phyloP scores from a whole-genome alignment of 2,797 vertebrate genomes.

The Dromococcyx pavoninus region DNA sequence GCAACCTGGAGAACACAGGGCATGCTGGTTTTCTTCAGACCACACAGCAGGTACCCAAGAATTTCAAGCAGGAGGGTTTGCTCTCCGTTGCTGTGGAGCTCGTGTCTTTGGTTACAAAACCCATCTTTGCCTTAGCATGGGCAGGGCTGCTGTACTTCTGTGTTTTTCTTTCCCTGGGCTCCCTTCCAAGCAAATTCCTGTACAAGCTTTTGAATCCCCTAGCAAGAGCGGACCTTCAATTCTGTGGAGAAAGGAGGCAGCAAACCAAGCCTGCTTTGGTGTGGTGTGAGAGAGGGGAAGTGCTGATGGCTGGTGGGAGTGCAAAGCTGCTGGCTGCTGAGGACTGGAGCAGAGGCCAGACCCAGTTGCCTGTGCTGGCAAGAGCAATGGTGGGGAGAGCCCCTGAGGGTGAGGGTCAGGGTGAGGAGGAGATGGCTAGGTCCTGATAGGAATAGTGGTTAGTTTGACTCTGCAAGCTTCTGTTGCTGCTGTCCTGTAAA shows the following conservation, averaged over 20 bases:
- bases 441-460: neutral
- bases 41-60: neutral
- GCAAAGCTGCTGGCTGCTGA: neutral
- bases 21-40: neutral
- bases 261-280: fast-evolving
- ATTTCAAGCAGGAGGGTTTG: neutral
- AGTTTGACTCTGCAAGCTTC: neutral
- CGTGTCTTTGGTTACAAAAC: neutral
- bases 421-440: neutral
- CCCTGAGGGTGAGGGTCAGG: neutral
- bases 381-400: neutral
- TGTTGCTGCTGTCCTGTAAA: neutral
- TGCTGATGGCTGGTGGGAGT: neutral
- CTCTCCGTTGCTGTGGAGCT: neutral
- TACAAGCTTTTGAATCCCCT: neutral
- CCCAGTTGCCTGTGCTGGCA: neutral
- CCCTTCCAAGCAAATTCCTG: neutral
- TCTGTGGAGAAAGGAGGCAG: neutral
- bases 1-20: neutral
- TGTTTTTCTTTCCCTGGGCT: neutral
- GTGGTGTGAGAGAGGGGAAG: neutral
- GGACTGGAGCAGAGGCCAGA: neutral
- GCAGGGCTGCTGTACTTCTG: neutral
- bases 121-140: neutral
- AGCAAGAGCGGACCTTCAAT: neutral